Base-by-base conservation (phyloP, 2,113 vertebrate genomes). In the Ramphastos sulfuratus region DNA sequence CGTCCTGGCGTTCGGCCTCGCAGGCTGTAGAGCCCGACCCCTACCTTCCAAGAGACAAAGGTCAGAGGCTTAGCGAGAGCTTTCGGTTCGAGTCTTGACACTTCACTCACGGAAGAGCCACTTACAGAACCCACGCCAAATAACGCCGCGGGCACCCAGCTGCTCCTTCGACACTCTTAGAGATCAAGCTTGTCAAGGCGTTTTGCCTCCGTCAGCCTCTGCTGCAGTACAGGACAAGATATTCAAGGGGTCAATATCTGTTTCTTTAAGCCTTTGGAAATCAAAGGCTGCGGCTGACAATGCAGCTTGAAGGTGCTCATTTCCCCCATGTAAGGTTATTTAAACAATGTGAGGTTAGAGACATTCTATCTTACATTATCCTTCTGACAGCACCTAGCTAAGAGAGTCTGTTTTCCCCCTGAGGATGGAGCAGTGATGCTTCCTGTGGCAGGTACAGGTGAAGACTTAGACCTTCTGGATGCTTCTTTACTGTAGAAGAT, bases 131-230 rank as follows among this genome's bases (percentile, higher is more conserved):
- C 28, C 54, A 2, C 54, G 2, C 1, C 84, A 1, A 25, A 23
- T 24, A 52, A 52, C 12, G 50, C 50, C 23, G 50, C 64, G 2
- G 31, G 65, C 75, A 24, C 23, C 7, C 16, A 18, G 59, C 59
- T 33, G 56, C 56, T 31, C 50, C 23, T 52, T 52, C 23, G 23
- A 27, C 21, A 2, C 21, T 18, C 35, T 11, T 13, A 20, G 55
- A 61, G 39, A 64, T 9, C 50, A 3, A 4, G 8, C 2, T 15
- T 12, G 6, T 7, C 15, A 28, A 0, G 13, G 24, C 33, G 0
- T 31, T 16, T 13, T 6, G 27, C 35, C 42, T 20, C 7, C 16
- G 19, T 3, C 2, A 25, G 21, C 46, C 60, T 4, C 28, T 18
- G 3, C 24, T 13, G 39, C 46, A 30, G 27, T 27, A 55, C 27